phyloP scores from a whole-genome alignment of 2,797 vertebrate genomes.

The Anguilla anguilla region DNA sequence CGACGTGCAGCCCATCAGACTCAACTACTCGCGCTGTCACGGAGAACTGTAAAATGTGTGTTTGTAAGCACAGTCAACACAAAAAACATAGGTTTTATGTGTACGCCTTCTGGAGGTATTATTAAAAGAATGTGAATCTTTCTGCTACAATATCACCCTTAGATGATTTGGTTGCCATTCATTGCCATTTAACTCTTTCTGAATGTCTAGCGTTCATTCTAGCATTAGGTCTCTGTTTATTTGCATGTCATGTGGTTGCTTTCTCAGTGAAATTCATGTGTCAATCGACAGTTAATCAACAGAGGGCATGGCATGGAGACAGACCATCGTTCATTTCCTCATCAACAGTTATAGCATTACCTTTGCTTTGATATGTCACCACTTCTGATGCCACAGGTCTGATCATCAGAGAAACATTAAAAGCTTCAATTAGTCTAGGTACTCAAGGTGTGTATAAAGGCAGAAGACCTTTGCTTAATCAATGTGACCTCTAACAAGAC shows the following conservation, averaged over 20 bases:
- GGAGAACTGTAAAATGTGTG: neutral
- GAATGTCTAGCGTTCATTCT: neutral
- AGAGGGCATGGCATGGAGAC: slow-evolving; percentile 66
- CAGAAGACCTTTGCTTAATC: neutral
- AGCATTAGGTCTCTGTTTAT: neutral
- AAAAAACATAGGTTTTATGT: slow-evolving; percentile 28
- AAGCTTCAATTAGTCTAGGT: neutral
- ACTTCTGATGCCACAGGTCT: neutral
- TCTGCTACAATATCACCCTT: slow-evolving; percentile 3
- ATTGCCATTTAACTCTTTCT: neutral
- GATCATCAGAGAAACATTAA: neutral
- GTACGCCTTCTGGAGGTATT: no score
- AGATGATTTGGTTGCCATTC: slow-evolving; percentile 41
- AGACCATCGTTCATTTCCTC: neutral
- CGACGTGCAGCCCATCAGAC: neutral
- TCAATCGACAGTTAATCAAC: slow-evolving; percentile 74
- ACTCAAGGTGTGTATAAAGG: neutral
- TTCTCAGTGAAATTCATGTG: slow-evolving; percentile 72
- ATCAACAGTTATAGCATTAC: neutral
- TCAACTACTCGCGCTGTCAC: neutral
- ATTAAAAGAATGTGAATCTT: no score
- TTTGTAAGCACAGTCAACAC: slow-evolving; percentile 53
- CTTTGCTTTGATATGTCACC: neutral
- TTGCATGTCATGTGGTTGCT: neutral
- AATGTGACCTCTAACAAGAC: neutral